Base-by-base conservation (phyloP, 2,113 vertebrate genomes). In the Chaenogobius annularis region DNA sequence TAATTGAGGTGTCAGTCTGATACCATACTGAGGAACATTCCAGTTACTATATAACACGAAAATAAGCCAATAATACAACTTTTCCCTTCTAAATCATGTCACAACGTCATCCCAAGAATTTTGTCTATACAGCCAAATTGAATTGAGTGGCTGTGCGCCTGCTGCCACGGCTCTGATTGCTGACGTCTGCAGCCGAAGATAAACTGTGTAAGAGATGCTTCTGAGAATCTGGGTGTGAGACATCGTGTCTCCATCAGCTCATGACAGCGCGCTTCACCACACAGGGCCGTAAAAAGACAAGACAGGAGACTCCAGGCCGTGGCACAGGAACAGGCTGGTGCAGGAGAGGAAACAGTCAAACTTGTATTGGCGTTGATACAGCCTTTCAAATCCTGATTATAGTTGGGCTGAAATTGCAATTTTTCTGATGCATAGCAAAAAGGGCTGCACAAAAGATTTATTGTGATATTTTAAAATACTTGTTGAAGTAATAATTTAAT, bases 221-320 rank as follows among this genome's bases (percentile, higher is more conserved):
- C 79, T 84, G 81, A 83, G 83, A 85, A 85, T 80, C 67, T 70
- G 75, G 69, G 75, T 68, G 69, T 85, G 81, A 78, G 80, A 74
- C 81, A 83, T 82, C 20, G 11, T 54, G 80, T 83, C 85, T 84
- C 83, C 76, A 81, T 81, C 77, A 69, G 62, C 46, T 81, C 35
- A 77, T 47, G 66, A 70, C 77, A 77, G 66, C 8, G 37, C 80
- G 64, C 73, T 70, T 62, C n/a, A 52, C 19, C 9, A 50, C 67
- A 63, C 77, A 69, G 80, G 0, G 58, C 65, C 63, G 31, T 14
- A 71, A 63, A 54, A 79, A 9, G 52, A 77, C 80, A 74, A 72
- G 56, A 77, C 65, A 77, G 37, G 23, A 65, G 72, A 86, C 46
- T 62, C 64, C 15, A 50, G 63, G 75, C 71, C 40, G 10, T 43